Percentiles rank a stretch among this genome's conserved stretches.
Conservation (phyloP, 2,113 vertebrate genomes). For the Psilopogon haemacephalus region DNA sequence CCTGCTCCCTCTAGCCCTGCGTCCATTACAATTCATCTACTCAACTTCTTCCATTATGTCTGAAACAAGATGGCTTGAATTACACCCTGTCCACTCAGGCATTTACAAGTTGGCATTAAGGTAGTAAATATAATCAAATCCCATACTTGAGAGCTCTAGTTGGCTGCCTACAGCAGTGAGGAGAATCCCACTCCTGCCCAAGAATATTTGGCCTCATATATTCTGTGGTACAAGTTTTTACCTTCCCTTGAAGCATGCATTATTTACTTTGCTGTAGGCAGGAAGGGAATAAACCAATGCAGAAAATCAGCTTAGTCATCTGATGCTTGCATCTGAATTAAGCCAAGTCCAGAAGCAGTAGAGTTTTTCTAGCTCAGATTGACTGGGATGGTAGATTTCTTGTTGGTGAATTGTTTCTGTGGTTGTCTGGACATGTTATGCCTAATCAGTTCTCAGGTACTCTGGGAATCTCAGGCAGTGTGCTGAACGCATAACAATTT, state of each 20-base stretch:
- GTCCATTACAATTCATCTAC: background rate
- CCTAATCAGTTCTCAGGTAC: background rate
- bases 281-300: background rate
- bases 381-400: background rate
- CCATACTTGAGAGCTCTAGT: background rate
- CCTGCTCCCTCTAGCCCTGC: background rate
- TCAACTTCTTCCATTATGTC: background rate
- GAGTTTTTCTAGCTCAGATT: background rate
- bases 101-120: conserved; percentile 21
- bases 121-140: conserved; percentile 48
- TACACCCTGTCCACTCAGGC: conserved; percentile 2
- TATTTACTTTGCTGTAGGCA: conserved; percentile 36
- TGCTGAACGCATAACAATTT: background rate
- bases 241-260: conserved; percentile 12
- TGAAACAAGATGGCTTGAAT: conserved; percentile 18
- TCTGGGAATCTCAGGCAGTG: background rate
- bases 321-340: background rate
- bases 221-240: conserved; percentile 30
- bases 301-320: conserved; percentile 15
- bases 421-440: background rate
- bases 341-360: background rate
- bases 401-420: background rate
- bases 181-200: background rate
- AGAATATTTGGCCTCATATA: conserved; percentile 19
- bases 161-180: background rate